Percentiles rank a stretch among this genome's conserved stretches.
Conservation (phyloP, 2,113 vertebrate species). For the Eudyptes chrysolophus region DNA sequence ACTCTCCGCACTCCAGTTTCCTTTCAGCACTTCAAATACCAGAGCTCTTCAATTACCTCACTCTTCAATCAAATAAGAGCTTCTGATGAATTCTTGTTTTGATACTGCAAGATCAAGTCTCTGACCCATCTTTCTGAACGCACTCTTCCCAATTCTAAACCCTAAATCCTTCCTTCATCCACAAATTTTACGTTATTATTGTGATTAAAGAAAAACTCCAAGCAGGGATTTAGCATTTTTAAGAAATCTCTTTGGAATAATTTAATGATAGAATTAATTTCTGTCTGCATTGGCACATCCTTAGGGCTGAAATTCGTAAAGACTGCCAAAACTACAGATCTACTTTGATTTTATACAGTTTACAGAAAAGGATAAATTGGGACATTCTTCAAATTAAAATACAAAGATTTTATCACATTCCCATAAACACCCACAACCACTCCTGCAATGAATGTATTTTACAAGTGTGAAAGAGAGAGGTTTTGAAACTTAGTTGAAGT, state of each 20-base stretch:
- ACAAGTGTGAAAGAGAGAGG: not conserved
- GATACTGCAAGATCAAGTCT: not conserved
- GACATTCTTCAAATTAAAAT: not conserved
- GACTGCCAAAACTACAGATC: not conserved
- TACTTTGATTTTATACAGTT: not conserved
- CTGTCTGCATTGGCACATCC: not conserved
- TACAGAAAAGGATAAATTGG: not conserved
- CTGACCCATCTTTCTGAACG: not conserved
- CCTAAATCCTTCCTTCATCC: not conserved
- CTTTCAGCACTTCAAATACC: not conserved
- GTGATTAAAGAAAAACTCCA: not conserved
- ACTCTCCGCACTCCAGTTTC: not conserved
- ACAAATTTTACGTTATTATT: not conserved
- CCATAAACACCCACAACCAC: not conserved
- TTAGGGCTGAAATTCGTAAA: not conserved
- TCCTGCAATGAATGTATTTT: not conserved
- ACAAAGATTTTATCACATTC: not conserved
- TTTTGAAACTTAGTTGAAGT: not conserved
- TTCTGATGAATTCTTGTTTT: not conserved
- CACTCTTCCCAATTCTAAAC: not conserved
- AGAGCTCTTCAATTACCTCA: not conserved
- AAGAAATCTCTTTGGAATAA: not conserved
- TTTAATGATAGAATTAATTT: not conserved
- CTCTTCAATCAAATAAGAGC: not conserved
- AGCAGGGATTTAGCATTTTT: not conserved